Percentiles rank a stretch among this genome's conserved stretches.
These are phyloP conservation scores for Sphaeramia orbicularis DNA, from an alignment of 2,797 vertebrate species.

Conservation along the genomic window DNA sequence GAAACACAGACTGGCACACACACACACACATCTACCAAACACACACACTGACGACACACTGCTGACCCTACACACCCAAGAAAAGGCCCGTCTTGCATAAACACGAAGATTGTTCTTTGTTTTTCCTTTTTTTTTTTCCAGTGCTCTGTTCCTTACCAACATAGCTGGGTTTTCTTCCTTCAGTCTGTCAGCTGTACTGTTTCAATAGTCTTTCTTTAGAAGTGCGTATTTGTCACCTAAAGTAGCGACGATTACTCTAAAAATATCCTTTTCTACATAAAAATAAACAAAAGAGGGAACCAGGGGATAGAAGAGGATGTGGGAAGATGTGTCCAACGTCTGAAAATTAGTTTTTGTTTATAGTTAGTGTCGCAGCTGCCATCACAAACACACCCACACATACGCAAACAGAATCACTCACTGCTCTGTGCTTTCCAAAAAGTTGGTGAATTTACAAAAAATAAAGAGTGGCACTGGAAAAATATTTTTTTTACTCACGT, in stretches of 20 bases:
- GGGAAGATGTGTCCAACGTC: conserved; percentile 45
- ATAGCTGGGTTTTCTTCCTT: conserved; percentile 57
- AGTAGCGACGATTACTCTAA: conserved; percentile 45
- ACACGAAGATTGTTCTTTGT: conserved; percentile 75
- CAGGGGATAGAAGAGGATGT: conserved; percentile 53
- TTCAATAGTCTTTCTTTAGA: conserved; percentile 64
- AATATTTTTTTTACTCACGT: neutral
- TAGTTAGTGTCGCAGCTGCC: conserved; percentile 23
- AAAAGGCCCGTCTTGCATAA: conserved; percentile 70
- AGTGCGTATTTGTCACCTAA: conserved; percentile 39
- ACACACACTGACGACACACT: conserved; percentile 54
- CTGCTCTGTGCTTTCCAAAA: too few species aligned
- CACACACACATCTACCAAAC: conserved; percentile 39
- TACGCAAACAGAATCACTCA: neutral
- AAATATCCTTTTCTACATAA: conserved; percentile 64
- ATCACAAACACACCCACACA: conserved; percentile 4
- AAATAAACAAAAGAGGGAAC: conserved; percentile 67
- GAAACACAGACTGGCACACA: conserved; percentile 63
- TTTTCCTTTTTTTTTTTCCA: conserved; percentile 56
- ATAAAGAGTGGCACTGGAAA: neutral
- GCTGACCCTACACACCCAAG: conserved; percentile 66
- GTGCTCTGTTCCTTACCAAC: conserved; percentile 37
- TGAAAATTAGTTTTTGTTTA: conserved; percentile 46
- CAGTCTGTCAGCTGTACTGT: conserved; percentile 62
- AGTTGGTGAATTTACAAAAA: neutral